Conservation (phyloP, 2,797 vertebrate species). For the Adelosebastes latens region DNA sequence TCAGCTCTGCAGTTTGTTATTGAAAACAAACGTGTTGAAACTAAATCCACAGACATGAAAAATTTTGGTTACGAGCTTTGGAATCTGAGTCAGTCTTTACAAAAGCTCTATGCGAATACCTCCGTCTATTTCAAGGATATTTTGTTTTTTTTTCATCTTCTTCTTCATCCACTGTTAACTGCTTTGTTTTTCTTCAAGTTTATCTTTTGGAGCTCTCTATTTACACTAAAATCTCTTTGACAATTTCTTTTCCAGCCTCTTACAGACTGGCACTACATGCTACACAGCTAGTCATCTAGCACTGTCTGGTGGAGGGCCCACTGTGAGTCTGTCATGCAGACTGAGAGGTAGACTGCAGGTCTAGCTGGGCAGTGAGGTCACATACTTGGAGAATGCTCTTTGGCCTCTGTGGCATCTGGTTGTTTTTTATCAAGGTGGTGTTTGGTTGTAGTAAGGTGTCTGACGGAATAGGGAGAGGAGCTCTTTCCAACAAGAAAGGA, state of each 20-base stretch:
- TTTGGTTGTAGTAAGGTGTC: constrained; percentile 79
- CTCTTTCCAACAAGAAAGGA: constrained; percentile 66
- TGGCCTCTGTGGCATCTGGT: constrained; percentile 96
- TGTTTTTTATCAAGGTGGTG: constrained; percentile 71
- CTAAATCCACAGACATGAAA: constrained; percentile 94
- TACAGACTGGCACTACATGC: constrained; percentile 93
- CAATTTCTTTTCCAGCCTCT: constrained; percentile 82
- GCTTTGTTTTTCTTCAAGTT: constrained; percentile 89
- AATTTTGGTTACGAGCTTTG: constrained; percentile 99
- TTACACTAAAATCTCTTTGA: constrained; percentile 85
- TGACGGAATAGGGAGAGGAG: constrained; percentile 58
- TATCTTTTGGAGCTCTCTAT: constrained; percentile 79
- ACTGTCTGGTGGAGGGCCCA: constrained; percentile 91
- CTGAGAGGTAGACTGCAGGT: constrained; percentile 99
- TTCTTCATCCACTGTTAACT: constrained; percentile 68
- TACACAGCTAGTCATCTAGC: constrained; percentile 90
- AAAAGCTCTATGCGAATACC: constrained; percentile 92
- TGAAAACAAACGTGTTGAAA: constrained; percentile 95
- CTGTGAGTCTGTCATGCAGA: constrained; percentile 91
- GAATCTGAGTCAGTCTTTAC: constrained; percentile 99
- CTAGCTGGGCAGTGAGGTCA: constrained; percentile 99
- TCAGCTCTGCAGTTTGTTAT: constrained; percentile 83
- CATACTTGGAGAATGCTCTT: constrained; percentile 99
- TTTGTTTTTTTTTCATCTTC: constrained; percentile 44
- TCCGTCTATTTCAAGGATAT: constrained; percentile 90